Evolutionary conservation across 2,888 invertebrate genomes (phyloP), one percentile per base, ranked within the genome.

Genomic region (Cinara cedri): DNA sequence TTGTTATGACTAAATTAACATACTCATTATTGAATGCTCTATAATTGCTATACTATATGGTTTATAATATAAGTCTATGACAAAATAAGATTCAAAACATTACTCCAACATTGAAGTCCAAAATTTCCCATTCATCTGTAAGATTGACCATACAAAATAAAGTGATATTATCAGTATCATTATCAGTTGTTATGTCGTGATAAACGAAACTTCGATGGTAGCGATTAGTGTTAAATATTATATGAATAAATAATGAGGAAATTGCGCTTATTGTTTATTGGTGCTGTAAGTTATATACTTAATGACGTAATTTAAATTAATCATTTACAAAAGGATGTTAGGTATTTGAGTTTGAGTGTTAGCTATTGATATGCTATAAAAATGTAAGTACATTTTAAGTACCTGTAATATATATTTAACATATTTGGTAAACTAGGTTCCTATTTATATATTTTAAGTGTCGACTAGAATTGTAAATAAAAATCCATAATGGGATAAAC

Each of bases 401-500:
- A 42, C 19, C 42, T 21, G 44, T 42, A 34, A n/a, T n/a, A 14
- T 6, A 26, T 26, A 51, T 46, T 2, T 6, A 13, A 24, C 13
- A 6, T 72, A 19, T 51, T 51, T 51, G n/a, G n/a, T 51, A 34
- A 54, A 63, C 6, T 8, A 19, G n/a, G n/a, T n/a, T n/a, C n/a
- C n/a, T n/a, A 14, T 1, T 51, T 34, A n/a, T n/a, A 34, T n/a
- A 14, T 51, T 3, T 34, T 16, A 49, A 1, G 16, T 21, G 51
- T 42, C 21, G 10, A 11, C 10, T 13, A 10, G 16, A n/a, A 51
- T 26, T 49, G 46, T 74, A 74, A 10, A 42, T 16, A 49, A 0
- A 34, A 51, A 24, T 24, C n/a, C 51, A 51, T 8, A 14, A 78
- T 78, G 78, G 70, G 60, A 70, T 78, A 78, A 60, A 78, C 66